Percentiles rank a stretch among this genome's conserved stretches.
These are phyloP conservation scores for Dascyllus trimaculatus DNA, from an alignment of 2,113 vertebrate genomes.

Conservation along the genomic window DNA sequence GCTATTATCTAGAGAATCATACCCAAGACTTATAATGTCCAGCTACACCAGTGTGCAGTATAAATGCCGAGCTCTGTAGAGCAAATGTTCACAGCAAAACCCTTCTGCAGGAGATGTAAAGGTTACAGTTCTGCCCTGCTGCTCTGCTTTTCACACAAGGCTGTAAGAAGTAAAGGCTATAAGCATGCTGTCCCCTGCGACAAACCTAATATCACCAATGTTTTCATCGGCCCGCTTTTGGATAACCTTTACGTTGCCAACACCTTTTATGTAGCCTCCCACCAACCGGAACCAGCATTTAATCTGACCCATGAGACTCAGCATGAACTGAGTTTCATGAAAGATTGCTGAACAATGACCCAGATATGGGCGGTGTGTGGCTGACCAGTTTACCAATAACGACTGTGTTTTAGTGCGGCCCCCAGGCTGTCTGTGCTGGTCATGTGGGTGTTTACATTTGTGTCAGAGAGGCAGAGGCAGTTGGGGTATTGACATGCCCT, in stretches of 20 bases:
- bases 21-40: too few relatives aligned
- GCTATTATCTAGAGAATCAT: too few relatives aligned
- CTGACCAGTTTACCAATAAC: constrained; percentile 40
- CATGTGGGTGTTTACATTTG: constrained; percentile 57
- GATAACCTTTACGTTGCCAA: constrained; percentile 38
- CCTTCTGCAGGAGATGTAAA: constrained; percentile 5
- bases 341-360: constrained; percentile 46
- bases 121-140: constrained; percentile 15
- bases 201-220: constrained; percentile 35
- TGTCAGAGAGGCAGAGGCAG: constrained; percentile 37
- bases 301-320: constrained; percentile 5
- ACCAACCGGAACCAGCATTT: constrained; percentile 5
- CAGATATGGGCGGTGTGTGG: constrained; percentile 21
- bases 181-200: neutral
- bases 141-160: constrained; percentile 9
- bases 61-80: neutral
- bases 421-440: constrained; percentile 45
- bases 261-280: constrained; percentile 21
- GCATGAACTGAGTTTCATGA: constrained; percentile 40
- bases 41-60: neutral
- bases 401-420: constrained; percentile 49
- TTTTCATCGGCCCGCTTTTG: constrained; percentile 30
- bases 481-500: constrained; percentile 59
- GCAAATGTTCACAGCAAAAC: constrained; percentile 11
- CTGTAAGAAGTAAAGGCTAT: neutral